Evolutionary conservation across 1,140 invertebrate genomes (phyloP).

Genomic region (Drosophila nasuta): DNA sequence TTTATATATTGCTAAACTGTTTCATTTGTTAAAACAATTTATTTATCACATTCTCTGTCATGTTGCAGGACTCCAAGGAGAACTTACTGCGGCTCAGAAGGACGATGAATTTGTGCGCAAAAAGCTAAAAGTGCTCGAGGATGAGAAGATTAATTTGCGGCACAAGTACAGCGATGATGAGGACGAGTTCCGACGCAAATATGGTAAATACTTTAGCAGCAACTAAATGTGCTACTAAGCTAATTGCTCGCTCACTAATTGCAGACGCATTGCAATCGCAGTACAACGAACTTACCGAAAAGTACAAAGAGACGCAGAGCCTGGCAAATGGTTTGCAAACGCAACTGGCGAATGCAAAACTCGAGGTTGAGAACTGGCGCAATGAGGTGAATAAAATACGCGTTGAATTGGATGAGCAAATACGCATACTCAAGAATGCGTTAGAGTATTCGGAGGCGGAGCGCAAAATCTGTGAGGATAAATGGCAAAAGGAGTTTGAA

Average conservation of each 20-base stretch:
- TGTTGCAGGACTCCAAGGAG: conserved; percentile 86
- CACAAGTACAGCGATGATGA: conserved; percentile 85
- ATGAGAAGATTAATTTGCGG: conserved; percentile 85
- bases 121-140: conserved; percentile 86
- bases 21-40: too few species aligned
- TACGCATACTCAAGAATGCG: conserved; percentile 86
- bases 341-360: conserved; percentile 71
- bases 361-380: conserved; percentile 70
- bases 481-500: conserved; percentile 88
- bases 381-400: conserved; percentile 84
- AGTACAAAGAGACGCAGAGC: conserved; percentile 85
- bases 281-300: conserved; percentile 85
- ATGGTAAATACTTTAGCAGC: conserved; percentile 74
- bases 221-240: background rate
- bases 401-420: conserved; percentile 84
- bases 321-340: conserved; percentile 75
- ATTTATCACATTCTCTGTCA: background rate
- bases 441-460: conserved; percentile 87
- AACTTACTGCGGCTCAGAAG: conserved; percentile 86
- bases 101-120: conserved; percentile 86
- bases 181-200: conserved; percentile 86
- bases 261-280: conserved; percentile 85
- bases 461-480: conserved; percentile 86
- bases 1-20: too few species aligned
- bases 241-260: background rate